These are phyloP conservation scores for Sitta europaea DNA, from an alignment of 2,113 vertebrate species.

Conservation along the genomic window DNA sequence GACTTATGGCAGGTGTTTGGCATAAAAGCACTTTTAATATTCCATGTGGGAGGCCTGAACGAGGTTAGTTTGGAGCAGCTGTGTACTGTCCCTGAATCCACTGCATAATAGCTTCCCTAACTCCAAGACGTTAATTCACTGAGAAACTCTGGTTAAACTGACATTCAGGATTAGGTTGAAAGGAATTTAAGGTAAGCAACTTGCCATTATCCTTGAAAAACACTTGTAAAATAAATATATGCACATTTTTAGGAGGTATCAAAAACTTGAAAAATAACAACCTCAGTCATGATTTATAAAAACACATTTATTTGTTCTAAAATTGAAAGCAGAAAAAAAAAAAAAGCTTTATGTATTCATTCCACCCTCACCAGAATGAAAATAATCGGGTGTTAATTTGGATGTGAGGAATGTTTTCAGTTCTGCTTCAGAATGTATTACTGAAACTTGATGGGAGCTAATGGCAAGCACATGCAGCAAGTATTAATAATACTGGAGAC, in stretches of 20 bases:
- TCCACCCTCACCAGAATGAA: neutral
- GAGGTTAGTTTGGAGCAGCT: neutral
- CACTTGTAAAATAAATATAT: neutral
- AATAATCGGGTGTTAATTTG: constrained; percentile 20
- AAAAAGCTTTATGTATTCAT: neutral
- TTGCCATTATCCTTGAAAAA: neutral
- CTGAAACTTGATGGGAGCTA: constrained; percentile 16
- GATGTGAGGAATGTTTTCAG: neutral
- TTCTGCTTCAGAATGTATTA: constrained; percentile 23
- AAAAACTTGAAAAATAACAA: neutral
- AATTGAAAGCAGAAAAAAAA: neutral
- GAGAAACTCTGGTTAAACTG: neutral
- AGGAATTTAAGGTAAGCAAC: neutral
- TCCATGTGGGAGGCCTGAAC: neutral
- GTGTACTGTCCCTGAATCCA: neutral
- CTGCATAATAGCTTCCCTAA: neutral
- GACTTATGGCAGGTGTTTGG: neutral
- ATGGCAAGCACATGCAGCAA: constrained; percentile 25
- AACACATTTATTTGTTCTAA: neutral
- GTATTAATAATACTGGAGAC: constrained; percentile 6
- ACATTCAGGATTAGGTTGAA: neutral
- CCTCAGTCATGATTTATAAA: neutral
- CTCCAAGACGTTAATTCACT: neutral
- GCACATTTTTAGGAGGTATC: neutral
- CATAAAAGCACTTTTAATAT: neutral